These are phyloP conservation scores for Dromius quadrimaculatus DNA, from an alignment of 2,888 invertebrate genomes.

Conservation along the genomic window DNA sequence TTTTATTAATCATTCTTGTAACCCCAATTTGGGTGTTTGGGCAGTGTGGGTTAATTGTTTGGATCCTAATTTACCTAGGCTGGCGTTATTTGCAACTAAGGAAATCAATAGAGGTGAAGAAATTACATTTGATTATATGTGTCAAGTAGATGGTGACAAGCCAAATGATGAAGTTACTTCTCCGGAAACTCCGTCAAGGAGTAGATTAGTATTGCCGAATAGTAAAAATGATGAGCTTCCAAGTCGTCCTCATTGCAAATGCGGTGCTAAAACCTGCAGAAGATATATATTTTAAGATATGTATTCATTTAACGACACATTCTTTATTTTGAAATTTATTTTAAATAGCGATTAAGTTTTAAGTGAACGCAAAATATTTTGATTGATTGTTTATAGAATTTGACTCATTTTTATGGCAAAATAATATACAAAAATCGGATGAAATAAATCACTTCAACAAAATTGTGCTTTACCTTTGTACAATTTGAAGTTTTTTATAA, in stretches of 20 bases:
- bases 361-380: too few species aligned
- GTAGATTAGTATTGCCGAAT: slow-evolving; percentile 52
- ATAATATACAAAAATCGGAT: too few species aligned
- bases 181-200: slow-evolving; percentile 56
- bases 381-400: neutral
- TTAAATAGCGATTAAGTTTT: too few species aligned
- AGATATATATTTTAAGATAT: slow-evolving; percentile 77
- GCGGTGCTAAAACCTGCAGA: slow-evolving; percentile 79
- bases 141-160: slow-evolving; percentile 53
- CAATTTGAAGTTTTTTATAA: too few species aligned
- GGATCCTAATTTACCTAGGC: slow-evolving; percentile 88
- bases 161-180: slow-evolving; percentile 54
- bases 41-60: slow-evolving; percentile 93
- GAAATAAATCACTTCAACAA: too few species aligned
- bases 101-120: slow-evolving; percentile 88
- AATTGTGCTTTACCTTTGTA: too few species aligned
- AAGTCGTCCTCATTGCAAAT: slow-evolving; percentile 76
- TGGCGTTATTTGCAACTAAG: slow-evolving; percentile 87
- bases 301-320: neutral
- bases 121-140: slow-evolving; percentile 90
- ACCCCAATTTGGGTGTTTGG: slow-evolving; percentile 92
- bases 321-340: neutral
- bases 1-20: slow-evolving; percentile 97
- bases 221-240: slow-evolving; percentile 54
- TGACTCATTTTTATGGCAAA: too few species aligned